Percentiles rank a stretch among this genome's conserved stretches.
phyloP scores from a whole-genome alignment of 64 coral and sea anemone species.

The Trachythela sp. region DNA sequence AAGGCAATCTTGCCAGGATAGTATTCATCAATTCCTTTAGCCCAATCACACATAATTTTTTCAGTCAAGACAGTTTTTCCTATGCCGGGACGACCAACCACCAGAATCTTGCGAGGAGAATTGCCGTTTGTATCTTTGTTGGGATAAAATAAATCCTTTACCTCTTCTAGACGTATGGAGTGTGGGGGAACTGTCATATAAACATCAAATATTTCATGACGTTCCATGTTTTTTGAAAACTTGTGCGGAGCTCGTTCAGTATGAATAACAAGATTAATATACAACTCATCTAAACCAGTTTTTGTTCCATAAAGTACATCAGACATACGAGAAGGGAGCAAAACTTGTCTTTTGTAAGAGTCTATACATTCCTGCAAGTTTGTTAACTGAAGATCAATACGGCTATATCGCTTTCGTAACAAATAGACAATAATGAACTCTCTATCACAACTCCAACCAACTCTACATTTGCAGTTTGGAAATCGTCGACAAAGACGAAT shows the following conservation, averaged over 20 bases:
- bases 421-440: background rate
- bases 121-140: background rate
- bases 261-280: background rate
- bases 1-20: background rate
- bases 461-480: background rate
- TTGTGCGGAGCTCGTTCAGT: conserved; percentile 9
- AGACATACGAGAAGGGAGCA: too few relatives aligned
- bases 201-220: background rate
- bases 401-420: background rate
- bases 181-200: background rate
- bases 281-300: background rate
- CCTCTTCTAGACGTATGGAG: background rate
- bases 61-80: background rate
- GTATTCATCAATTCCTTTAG: background rate
- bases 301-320: too few relatives aligned
- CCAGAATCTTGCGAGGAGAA: background rate
- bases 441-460: background rate
- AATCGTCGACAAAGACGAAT: background rate
- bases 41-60: background rate
- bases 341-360: too few relatives aligned
- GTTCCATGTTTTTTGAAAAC: background rate
- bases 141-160: background rate
- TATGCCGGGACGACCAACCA: background rate
- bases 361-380: too few relatives aligned
- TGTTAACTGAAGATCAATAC: too few relatives aligned